phyloP scores from a whole-genome alignment of 2,888 invertebrate species.

The Perdita meconis region DNA sequence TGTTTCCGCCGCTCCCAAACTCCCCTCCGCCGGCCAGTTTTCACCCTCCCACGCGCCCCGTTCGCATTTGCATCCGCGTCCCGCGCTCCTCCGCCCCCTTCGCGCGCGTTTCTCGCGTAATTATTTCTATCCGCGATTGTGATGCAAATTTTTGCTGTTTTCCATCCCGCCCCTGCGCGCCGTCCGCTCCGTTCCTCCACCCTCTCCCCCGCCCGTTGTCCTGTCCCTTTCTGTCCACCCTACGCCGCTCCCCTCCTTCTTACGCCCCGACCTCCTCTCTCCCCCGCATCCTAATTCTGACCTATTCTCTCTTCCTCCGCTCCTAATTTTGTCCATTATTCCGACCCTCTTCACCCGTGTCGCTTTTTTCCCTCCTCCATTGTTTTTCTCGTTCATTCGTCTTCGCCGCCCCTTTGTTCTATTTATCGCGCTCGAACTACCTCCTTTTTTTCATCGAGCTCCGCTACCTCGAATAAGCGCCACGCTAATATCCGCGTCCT shows the following conservation, averaged over 20 bases:
- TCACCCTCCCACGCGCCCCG: constrained; percentile 24
- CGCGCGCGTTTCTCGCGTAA: constrained; percentile 80
- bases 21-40: constrained; percentile 13
- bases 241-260: constrained; percentile 10
- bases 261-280: constrained; percentile 6
- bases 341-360: not conserved
- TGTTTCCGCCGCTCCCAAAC: constrained; percentile 69
- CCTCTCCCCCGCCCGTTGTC: constrained; percentile 5
- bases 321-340: constrained; percentile 39
- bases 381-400: not conserved
- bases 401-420: not conserved
- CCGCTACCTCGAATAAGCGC: not conserved
- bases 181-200: constrained; percentile 32
- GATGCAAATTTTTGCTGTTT: constrained; percentile 83
- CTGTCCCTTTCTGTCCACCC: constrained; percentile 23
- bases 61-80: constrained; percentile 74
- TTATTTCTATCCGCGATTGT: constrained; percentile 84
- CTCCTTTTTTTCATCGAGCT: not conserved
- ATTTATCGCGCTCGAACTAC: not conserved
- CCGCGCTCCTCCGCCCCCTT: constrained; percentile 63
- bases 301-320: not conserved
- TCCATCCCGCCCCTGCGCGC: constrained; percentile 60
- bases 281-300: not conserved
- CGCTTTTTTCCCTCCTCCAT: constrained; percentile 23
- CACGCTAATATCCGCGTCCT: not conserved